Evolutionary conservation across 2,113 vertebrate species (phyloP).

Genomic region (Pluvialis apricaria): DNA sequence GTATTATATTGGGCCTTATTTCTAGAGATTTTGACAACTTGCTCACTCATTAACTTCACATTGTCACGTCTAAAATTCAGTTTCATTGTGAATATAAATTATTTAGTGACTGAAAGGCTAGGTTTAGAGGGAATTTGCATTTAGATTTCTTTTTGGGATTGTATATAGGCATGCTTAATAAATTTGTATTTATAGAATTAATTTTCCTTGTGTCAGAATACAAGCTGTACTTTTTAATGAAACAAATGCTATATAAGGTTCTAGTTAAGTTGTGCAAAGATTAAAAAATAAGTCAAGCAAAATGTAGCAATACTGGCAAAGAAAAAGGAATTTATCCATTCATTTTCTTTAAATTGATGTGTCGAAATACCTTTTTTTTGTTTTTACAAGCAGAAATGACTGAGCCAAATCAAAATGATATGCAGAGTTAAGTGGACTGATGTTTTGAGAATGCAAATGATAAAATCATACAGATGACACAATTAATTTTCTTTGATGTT

Average conservation of each 20-base stretch:
- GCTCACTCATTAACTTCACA: neutral
- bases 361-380: neutral
- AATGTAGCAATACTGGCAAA: neutral
- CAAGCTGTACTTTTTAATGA: neutral
- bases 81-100: neutral
- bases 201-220: neutral
- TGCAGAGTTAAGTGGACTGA: neutral
- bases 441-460: neutral
- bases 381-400: neutral
- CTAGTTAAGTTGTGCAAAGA: neutral
- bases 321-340: neutral
- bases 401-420: neutral
- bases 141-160: neutral
- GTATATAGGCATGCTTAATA: neutral
- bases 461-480: neutral
- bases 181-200: neutral
- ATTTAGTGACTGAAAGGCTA: neutral
- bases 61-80: neutral
- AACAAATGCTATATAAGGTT: neutral
- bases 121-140: neutral
- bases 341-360: neutral
- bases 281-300: neutral
- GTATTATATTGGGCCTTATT: neutral
- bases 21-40: neutral
- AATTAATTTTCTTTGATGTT: neutral